Conservation (phyloP, 2,113 vertebrate species). For the Tragelaphus strepsiceros region DNA sequence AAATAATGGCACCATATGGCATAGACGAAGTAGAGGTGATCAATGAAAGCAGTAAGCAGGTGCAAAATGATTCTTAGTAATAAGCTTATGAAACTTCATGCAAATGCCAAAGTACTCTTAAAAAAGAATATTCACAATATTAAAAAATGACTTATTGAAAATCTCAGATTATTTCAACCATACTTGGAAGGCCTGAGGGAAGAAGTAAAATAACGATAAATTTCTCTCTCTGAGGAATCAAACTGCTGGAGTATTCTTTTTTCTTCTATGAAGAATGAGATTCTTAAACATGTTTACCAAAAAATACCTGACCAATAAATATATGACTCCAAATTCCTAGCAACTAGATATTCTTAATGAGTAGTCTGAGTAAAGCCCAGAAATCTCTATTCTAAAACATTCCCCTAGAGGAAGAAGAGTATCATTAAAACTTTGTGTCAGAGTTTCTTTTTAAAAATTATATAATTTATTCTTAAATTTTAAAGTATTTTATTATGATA, state of each 20-base stretch:
- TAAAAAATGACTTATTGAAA: conserved; percentile 1
- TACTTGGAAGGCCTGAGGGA: background rate
- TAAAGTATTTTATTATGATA: background rate
- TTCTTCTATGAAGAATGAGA: background rate
- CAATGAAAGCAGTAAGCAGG: background rate
- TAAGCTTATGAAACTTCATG: background rate
- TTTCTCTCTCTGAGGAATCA: background rate
- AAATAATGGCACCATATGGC: background rate
- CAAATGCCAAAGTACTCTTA: background rate
- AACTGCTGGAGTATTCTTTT: background rate
- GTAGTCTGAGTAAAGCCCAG: background rate
- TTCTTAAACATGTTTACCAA: background rate
- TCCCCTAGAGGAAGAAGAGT: background rate
- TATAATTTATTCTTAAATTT: background rate
- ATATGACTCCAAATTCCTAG: background rate
- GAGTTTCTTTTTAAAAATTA: background rate
- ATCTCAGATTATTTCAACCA: background rate
- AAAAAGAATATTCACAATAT: background rate
- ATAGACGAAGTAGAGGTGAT: background rate
- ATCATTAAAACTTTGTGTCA: background rate
- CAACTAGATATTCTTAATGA: conserved; percentile 8
- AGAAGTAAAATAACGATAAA: background rate
- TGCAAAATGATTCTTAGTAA: background rate
- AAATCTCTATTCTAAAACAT: background rate
- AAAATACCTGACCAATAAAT: conserved; percentile 7